Evolutionary conservation across 2,888 invertebrate genomes (phyloP).

Genomic region (Netelia inedita): DNA sequence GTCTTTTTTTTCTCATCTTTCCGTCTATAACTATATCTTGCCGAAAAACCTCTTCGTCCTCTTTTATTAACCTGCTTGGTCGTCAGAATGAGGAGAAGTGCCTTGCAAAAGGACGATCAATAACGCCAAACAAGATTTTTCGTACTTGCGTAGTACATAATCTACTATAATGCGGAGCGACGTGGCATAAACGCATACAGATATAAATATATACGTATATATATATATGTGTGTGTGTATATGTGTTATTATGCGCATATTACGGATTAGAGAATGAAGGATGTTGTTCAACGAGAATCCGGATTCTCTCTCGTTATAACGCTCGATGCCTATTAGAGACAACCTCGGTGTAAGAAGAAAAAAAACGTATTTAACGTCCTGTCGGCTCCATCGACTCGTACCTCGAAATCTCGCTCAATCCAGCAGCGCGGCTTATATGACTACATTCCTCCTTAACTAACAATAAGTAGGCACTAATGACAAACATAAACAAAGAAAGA

Average conservation of each 20-base stretch:
- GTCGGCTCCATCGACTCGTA: slow-evolving; percentile 59
- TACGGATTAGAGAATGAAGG: slow-evolving; percentile 9
- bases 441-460: slow-evolving; percentile 83
- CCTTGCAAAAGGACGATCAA: slow-evolving; percentile 70
- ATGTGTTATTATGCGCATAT: not conserved
- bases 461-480: slow-evolving; percentile 83
- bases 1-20: not conserved
- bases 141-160: slow-evolving; percentile 63
- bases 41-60: slow-evolving; percentile 54
- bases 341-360: slow-evolving; percentile 30
- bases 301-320: slow-evolving; percentile 48
- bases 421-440: slow-evolving; percentile 78
- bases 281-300: slow-evolving; percentile 44
- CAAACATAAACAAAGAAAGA: slow-evolving; percentile 50
- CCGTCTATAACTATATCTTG: not conserved
- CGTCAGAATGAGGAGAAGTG: slow-evolving; percentile 67
- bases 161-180: slow-evolving; percentile 59
- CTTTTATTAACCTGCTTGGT: slow-evolving; percentile 63
- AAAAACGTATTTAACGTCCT: slow-evolving; percentile 42
- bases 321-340: slow-evolving; percentile 44
- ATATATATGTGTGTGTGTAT: slow-evolving; percentile 16
- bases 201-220: not conserved
- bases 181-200: slow-evolving; percentile 35
- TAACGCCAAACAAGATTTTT: slow-evolving; percentile 68
- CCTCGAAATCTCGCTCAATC: slow-evolving; percentile 65